Percentiles rank a stretch among this genome's conserved stretches.
These are phyloP conservation scores for Dipodomys stephensi DNA, from an alignment of 2,113 vertebrate genomes.

Conservation along the genomic window DNA sequence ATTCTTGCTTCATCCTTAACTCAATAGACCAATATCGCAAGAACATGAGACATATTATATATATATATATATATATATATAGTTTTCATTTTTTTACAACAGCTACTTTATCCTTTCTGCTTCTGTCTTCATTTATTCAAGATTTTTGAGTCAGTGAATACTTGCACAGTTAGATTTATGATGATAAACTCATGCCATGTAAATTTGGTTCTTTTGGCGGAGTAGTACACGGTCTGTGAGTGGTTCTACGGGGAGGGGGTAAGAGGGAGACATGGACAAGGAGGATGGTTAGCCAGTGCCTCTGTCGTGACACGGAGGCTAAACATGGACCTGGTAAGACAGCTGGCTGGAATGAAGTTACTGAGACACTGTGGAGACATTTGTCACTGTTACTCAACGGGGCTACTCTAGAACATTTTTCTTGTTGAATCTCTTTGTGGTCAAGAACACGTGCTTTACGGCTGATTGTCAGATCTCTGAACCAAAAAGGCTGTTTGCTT, in stretches of 20 bases:
- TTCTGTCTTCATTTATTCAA: background rate
- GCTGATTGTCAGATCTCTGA: background rate
- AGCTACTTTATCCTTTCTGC: conserved; percentile 57
- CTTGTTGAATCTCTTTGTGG: background rate
- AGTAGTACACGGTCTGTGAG: background rate
- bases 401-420: background rate
- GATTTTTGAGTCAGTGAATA: background rate
- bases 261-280: background rate
- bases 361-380: background rate
- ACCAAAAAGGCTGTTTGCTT: background rate
- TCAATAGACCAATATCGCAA: background rate
- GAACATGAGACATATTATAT: background rate
- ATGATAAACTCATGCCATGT: conserved; percentile 3
- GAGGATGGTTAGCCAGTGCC: background rate
- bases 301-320: background rate
- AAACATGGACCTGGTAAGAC: background rate
- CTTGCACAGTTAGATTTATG: background rate
- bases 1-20: background rate
- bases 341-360: background rate
- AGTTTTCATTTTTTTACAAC: background rate
- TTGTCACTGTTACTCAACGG: background rate
- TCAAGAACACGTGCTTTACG: conserved; percentile 2
- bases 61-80: too few species aligned
- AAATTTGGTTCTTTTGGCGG: conserved; percentile 38
- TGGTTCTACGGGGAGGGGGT: background rate